Base-by-base conservation (phyloP, 2,888 invertebrate species). In the Tuberolachnus salignus region DNA sequence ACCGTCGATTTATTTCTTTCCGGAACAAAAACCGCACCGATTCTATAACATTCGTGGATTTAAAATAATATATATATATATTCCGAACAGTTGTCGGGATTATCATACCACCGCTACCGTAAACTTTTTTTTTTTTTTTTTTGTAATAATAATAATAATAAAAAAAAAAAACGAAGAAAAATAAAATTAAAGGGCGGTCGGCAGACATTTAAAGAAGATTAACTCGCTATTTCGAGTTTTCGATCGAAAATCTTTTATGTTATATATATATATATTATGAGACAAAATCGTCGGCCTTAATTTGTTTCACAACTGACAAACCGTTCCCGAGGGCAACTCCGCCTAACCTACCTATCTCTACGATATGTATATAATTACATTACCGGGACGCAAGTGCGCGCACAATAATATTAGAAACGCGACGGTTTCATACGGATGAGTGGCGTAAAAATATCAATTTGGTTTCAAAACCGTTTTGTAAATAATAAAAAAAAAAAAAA, bases 191-290 rank as follows among this genome's bases (percentile, higher is more conserved):
- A 2, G 16, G 46, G 10, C 8, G 4, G 10, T 8, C 34, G 4
- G 4, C 26, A 34, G 10, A 49, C n/a, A 44, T 59, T 53, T 66
- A 14, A 46, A 46, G 46, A 67, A 53, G 51, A 49, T 72, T 63
- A 73, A 63, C 61, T n/a, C n/a, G n/a, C n/a, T 63, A 73, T 63
- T n/a, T 63, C 51, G n/a, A 51, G 51, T 19, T 63, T 51, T 51
- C 34, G 8, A 34, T 6, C 34, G 34, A 4, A 21, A 51, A 19
- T 51, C 16, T n/a, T n/a, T n/a, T n/a, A n/a, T n/a, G n/a, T n/a
- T n/a, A n/a, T n/a, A n/a, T n/a, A n/a, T n/a, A n/a, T n/a, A n/a
- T n/a, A n/a, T n/a, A n/a, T n/a, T n/a, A n/a, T n/a, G n/a, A n/a
- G n/a, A n/a, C n/a, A n/a, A n/a, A n/a, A n/a, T 34, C 34, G 34